Percentiles rank a stretch among this genome's conserved stretches.
Evolutionary conservation across 2,797 vertebrate genomes (phyloP).

Genomic region (Artibeus jamaicensis): DNA sequence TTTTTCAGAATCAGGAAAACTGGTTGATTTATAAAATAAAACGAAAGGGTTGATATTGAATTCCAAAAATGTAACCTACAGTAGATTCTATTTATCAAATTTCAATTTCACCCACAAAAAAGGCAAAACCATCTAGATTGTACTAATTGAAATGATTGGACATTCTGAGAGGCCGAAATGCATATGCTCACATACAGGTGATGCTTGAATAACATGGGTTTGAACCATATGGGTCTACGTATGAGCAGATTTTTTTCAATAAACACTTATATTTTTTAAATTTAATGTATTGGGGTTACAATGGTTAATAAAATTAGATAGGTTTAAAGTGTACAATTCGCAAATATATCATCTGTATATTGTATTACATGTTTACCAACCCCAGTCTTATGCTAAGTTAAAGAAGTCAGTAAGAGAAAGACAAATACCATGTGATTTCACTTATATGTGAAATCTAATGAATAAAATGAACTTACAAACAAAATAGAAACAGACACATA

Average conservation of each 20-base stretch:
- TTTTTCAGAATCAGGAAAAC: not conserved
- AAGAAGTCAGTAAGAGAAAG: not conserved
- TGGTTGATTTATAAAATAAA: not conserved
- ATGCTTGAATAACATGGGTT: not conserved
- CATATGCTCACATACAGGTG: not conserved
- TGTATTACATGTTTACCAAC: not conserved
- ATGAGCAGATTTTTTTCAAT: not conserved
- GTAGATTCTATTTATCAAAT: not conserved
- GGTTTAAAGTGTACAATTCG: not conserved
- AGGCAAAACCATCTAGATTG: not conserved
- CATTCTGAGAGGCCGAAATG: not conserved
- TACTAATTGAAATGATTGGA: not conserved
- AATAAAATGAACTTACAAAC: not conserved
- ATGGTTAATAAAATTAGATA: not conserved
- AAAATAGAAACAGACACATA: not conserved
- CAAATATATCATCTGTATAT: not conserved
- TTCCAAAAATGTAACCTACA: not conserved
- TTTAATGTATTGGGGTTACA: not conserved
- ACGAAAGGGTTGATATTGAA: not conserved
- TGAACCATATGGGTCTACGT: not conserved
- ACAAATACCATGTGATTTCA: not conserved
- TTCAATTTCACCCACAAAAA: not conserved
- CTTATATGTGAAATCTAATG: not conserved
- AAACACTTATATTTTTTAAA: not conserved
- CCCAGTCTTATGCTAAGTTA: not conserved